These are phyloP conservation scores for Philaethria dido DNA, from an alignment of 2,888 invertebrate species.

Conservation along the genomic window DNA sequence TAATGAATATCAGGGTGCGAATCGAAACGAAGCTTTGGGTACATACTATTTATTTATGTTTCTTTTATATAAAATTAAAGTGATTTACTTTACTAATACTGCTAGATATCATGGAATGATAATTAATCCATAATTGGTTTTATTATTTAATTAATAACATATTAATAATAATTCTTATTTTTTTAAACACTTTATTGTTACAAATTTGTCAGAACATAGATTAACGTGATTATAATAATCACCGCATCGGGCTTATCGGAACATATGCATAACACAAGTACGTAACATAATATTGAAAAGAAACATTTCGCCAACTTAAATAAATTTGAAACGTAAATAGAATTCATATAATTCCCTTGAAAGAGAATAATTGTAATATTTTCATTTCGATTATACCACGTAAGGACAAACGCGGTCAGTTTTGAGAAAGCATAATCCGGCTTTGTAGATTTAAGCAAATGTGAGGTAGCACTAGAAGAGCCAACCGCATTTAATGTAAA, in stretches of 20 bases:
- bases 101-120: background rate
- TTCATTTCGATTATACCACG: constrained; percentile 40
- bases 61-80: constrained; percentile 8
- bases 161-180: too few species aligned
- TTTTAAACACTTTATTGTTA: too few species aligned
- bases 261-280: background rate
- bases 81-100: background rate
- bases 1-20: constrained; percentile 46
- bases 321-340: background rate
- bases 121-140: background rate
- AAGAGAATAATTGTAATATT: constrained; percentile 14
- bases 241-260: too few species aligned
- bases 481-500: constrained; percentile 81
- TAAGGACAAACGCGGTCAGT: constrained; percentile 40
- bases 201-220: too few species aligned
- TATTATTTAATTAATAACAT: too few species aligned
- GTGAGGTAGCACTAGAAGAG: constrained; percentile 72
- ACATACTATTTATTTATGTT: constrained; percentile 30
- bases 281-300: background rate
- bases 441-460: constrained; percentile 56
- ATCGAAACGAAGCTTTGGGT: constrained; percentile 34
- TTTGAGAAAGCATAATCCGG: constrained; percentile 52
- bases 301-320: background rate
- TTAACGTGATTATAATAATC: too few species aligned
- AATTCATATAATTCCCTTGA: background rate